Evolutionary conservation across 30 jellyfish, hydroid and myxozoan genomes (phyloP), one percentile per base, ranked within the genome.

Genomic region (Pelagia noctiluca): DNA sequence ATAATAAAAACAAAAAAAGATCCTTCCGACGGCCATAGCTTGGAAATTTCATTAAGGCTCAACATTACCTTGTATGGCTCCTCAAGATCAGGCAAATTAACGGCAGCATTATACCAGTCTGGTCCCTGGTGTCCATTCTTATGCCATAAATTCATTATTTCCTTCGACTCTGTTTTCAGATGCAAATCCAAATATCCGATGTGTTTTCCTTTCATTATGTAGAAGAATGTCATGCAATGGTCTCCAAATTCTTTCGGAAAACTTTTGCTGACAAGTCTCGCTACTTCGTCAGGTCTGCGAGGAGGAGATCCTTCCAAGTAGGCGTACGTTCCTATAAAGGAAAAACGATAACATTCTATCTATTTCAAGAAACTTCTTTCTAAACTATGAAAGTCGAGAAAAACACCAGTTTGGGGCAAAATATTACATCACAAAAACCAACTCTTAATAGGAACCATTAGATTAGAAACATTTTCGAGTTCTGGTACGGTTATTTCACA

Each of bases 61-160:
- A n/a, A n/a, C n/a, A n/a, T 49, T 50, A 88, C 97, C 79, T 62
- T 79, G 70, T 46, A 88, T 18, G 93, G 85, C 26, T 88, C 93
- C 5, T 32, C 71, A 7, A 72, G 31, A 4, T 80, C 85, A 10
- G 97, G 97, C n/a, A 88, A 23, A 57, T 71, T 49, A 12, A 80
- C 90, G 33, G 89, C 97, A 11, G 93, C 97, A 57, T 63, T 77
- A 19, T 37, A 35, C 97, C 97, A 88, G 29, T 80, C 86, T 30
- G 84, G 76, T 57, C 97, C 97, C 80, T 88, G 97, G 73, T 88
- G 97, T 22, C 89, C 90, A 52, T 78, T 81, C 50, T 76, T 80
- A 47, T 84, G 78, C 83, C 91, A 88, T 37, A 63, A 65, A 52
- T 37, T 75, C 34, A 50, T 69, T 37, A 81, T 65, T 50, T 81